A percentile compares a stretch with the other conserved stretches of the same genome.
These are phyloP conservation scores for Oscheius myriophilus DNA, from an alignment of 2,888 invertebrate species.

Conservation along the genomic window DNA sequence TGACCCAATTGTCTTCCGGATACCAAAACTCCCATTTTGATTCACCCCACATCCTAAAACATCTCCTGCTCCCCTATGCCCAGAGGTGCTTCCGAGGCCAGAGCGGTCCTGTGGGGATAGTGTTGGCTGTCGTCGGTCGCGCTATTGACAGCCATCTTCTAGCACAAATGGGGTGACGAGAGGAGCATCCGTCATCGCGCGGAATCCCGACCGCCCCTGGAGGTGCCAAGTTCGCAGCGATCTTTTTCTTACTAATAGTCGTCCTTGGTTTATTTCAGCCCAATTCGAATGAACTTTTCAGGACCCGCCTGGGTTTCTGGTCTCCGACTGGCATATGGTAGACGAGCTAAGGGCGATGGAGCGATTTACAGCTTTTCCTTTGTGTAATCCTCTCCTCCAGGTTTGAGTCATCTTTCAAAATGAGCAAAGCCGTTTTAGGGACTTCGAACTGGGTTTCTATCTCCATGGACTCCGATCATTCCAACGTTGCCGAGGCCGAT, in stretches of 20 bases:
- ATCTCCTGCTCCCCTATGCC: neutral
- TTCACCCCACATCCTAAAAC: too few relatives aligned
- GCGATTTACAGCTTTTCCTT: constrained; percentile 24
- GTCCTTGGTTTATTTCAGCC: neutral
- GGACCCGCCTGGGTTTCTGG: constrained; percentile 17
- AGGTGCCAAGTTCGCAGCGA: constrained; percentile 24
- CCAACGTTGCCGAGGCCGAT: constrained; percentile 5
- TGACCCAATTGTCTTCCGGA: too few relatives aligned
- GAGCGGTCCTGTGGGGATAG: constrained; percentile 31
- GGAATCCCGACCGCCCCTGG: constrained; percentile 27
- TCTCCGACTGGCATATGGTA: constrained; percentile 16
- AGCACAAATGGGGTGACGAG: constrained; percentile 34
- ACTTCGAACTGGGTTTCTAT: constrained; percentile 26
- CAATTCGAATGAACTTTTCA: constrained; percentile 15
- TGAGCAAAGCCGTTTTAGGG: neutral
- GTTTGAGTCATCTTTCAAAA: neutral
- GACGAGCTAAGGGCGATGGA: constrained; percentile 32
- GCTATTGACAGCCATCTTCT: constrained; percentile 30
- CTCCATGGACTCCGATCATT: constrained; percentile 20
- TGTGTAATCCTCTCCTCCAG: constrained; percentile 27
- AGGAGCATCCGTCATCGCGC: constrained; percentile 32
- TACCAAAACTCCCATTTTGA: too few relatives aligned
- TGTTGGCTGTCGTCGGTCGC: constrained; percentile 30
- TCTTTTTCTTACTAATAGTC: neutral
- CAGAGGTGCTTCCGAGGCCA: constrained; percentile 25